Conservation (phyloP, 2,888 invertebrate genomes). For the Metallyticus violacea region DNA sequence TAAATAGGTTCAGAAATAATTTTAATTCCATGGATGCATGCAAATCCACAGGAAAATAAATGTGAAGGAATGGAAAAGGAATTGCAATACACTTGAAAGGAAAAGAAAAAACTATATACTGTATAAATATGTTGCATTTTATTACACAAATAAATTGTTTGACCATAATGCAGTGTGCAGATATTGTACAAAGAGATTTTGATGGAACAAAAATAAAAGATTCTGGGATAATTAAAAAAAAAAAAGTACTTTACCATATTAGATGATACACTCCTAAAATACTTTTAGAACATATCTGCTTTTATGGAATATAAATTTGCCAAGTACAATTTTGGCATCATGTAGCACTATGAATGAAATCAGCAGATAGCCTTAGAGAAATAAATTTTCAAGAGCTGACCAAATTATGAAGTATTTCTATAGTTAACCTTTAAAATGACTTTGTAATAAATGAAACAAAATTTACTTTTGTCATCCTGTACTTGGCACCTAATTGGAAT, state of each 20-base stretch:
- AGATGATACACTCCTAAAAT: neutral
- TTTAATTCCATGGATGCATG: too few species aligned
- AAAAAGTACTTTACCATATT: neutral
- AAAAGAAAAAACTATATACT: neutral
- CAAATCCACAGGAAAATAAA: too few species aligned
- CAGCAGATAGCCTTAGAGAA: neutral
- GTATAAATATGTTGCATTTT: conserved; percentile 23
- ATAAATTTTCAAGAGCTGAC: neutral
- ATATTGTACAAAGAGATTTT: conserved; percentile 5
- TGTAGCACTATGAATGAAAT: neutral
- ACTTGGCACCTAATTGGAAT: neutral
- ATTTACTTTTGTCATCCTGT: neutral
- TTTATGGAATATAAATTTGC: neutral
- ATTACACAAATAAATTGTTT: conserved; percentile 31
- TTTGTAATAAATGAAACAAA: neutral
- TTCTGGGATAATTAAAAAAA: neutral
- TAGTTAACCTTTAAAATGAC: neutral
- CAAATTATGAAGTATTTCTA: neutral
- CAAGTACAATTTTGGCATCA: neutral
- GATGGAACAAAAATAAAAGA: neutral
- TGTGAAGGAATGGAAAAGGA: neutral
- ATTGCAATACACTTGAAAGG: neutral
- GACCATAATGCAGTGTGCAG: conserved; percentile 21
- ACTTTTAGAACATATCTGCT: neutral
- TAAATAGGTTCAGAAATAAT: too few species aligned